phyloP scores from a whole-genome alignment of 2,113 vertebrate species.

The Platichthys flesus region DNA sequence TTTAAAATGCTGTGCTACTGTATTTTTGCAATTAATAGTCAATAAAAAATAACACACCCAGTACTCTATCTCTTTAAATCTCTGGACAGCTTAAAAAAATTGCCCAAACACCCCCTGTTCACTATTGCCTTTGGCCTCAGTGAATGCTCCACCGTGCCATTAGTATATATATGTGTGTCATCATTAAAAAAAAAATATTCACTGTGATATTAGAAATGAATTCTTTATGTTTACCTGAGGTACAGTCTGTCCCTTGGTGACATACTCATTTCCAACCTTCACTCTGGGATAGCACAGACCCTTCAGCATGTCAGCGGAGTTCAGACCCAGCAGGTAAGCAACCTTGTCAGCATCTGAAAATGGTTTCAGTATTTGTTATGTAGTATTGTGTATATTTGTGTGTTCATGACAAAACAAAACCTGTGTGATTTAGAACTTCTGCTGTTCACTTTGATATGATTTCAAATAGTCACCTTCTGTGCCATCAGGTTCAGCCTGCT shows the following conservation, averaged over 20 bases:
- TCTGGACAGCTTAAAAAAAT: too few relatives aligned
- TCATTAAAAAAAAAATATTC: too few relatives aligned
- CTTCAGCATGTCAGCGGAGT: constrained; percentile 77
- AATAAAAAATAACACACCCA: too few relatives aligned
- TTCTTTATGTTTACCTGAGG: constrained; percentile 4
- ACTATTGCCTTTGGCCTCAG: too few relatives aligned
- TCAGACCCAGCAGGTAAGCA: constrained; percentile 73
- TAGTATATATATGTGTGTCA: too few relatives aligned
- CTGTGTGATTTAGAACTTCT: neutral
- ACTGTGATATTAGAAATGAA: too few relatives aligned
- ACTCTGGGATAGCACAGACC: constrained; percentile 54
- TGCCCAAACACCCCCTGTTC: too few relatives aligned
- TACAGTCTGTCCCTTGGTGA: constrained; percentile 13
- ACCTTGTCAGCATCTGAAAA: constrained; percentile 70
- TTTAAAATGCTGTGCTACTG: neutral
- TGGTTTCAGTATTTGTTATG: neutral
- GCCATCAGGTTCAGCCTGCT: constrained; percentile 86
- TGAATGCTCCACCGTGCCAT: too few relatives aligned
- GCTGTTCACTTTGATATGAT: neutral
- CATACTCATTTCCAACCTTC: constrained; percentile 9
- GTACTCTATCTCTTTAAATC: too few relatives aligned
- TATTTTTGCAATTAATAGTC: too few relatives aligned
- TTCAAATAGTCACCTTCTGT: constrained; percentile 64
- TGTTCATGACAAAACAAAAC: neutral
- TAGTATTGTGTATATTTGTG: neutral